These are phyloP conservation scores for Cynodonichthys magdalenae DNA, from an alignment of 2,797 vertebrate species.

Conservation along the genomic window DNA sequence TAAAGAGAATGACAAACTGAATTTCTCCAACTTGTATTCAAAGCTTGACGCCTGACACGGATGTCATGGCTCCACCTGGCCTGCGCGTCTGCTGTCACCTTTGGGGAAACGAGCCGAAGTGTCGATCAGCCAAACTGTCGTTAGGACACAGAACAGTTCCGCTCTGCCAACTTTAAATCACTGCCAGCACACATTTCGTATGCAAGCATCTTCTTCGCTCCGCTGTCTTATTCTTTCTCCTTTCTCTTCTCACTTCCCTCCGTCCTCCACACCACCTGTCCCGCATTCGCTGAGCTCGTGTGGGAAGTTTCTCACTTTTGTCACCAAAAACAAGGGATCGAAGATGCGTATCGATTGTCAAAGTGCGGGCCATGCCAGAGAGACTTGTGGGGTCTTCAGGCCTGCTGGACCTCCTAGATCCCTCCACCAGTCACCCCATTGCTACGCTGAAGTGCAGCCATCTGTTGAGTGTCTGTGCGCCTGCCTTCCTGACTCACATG, in stretches of 20 bases:
- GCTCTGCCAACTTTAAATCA: constrained; percentile 49
- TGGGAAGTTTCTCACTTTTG: constrained; percentile 67
- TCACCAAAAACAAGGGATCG: constrained; percentile 49
- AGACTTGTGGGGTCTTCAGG: constrained; percentile 48
- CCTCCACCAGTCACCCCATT: constrained; percentile 45
- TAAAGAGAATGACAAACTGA: constrained; percentile 12
- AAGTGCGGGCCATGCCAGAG: constrained; percentile 13
- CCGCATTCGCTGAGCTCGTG: constrained; percentile 45
- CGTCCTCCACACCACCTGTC: constrained; percentile 64
- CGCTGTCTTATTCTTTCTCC: constrained; percentile 10
- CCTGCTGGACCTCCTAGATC: constrained; percentile 52
- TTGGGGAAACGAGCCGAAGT: constrained; percentile 45
- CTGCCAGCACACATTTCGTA: constrained; percentile 54
- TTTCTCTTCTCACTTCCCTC: constrained; percentile 53
- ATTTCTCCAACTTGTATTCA: constrained; percentile 36
- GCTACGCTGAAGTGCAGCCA: constrained; percentile 55
- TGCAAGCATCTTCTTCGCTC: constrained; percentile 51
- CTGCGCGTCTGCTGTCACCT: constrained; percentile 61
- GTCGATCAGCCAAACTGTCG: constrained; percentile 55
- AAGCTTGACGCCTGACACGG: constrained; percentile 54
- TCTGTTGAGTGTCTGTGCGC: constrained; percentile 68
- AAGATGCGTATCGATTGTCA: constrained; percentile 14
- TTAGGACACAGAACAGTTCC: constrained; percentile 46
- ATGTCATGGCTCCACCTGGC: constrained; percentile 65
- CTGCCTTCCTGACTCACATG: constrained; percentile 57